Evolutionary conservation across 2,797 vertebrate genomes (phyloP), one percentile per base, ranked within the genome.

Genomic region (Graptemys geographica): DNA sequence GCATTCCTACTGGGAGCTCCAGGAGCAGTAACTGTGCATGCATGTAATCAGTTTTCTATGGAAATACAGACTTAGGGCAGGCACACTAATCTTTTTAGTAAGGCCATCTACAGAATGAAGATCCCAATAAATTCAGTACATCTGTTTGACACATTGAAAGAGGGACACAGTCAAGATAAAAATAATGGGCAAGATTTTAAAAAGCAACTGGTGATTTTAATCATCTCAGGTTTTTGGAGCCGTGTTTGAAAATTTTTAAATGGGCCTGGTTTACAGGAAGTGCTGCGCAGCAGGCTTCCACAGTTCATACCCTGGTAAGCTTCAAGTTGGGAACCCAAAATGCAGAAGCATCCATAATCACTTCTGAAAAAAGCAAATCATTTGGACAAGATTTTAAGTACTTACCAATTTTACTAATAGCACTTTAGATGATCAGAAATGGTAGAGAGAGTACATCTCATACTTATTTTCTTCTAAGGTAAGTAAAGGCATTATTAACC

Each of bases 61-160:
- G 93, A 93, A 95, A 92, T 92, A 28, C 92, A 81, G 0, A 1
- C 10, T 74, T 0, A 0, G 2, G 28, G 86, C 86, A 88, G 91
- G 84, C 79, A 96, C 94, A 92, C 91, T 84, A 89, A 94, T 89
- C 74, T 80, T 93, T 94, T 76, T 89, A 94, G 79, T 69, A 55
- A 79, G 84, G 49, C 59, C 95, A 95, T 87, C 49, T 59, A 56
- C 86, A 92, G 62, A 31, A 72, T 3, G 12, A 28, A 13, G 13
- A 47, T 78, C 44, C 74, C 44, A 49, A 28, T 49, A 3, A 90
- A 79, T 90, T 88, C 49, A 89, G n/a, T 53, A 83, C 59, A 91
- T 62, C 5, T 2, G 15, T 88, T 89, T 91, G 76, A 91, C 92
- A 92, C 79, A 88, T 5, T 55, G 69, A 86, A 95, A 27, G 65